These are phyloP conservation scores for Maniola jurtina DNA, from an alignment of 1,140 invertebrate genomes.

Conservation along the genomic window DNA sequence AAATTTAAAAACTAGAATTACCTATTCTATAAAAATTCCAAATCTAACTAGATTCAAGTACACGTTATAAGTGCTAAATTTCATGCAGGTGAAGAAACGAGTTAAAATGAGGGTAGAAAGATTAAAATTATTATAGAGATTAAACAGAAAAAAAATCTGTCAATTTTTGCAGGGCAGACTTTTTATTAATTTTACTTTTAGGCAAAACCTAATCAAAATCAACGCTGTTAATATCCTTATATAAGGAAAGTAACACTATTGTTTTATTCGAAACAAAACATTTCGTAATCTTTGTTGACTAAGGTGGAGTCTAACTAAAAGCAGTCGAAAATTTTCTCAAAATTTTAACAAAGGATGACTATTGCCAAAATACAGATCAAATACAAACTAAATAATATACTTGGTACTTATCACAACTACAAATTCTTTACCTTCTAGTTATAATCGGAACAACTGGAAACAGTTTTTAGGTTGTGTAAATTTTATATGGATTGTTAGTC, in stretches of 20 bases:
- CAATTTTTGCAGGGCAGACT: not conserved
- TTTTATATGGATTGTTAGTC: constrained; percentile 23
- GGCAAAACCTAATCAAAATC: too few species aligned
- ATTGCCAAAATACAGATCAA: not conserved
- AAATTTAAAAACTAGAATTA: not conserved
- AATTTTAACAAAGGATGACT: not conserved
- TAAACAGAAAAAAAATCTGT: not conserved
- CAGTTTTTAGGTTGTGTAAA: constrained; percentile 40
- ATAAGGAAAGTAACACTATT: too few species aligned
- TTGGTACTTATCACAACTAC: not conserved
- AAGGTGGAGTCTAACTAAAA: not conserved
- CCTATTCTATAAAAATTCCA: not conserved
- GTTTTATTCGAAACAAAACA: too few species aligned
- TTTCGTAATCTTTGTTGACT: too few species aligned
- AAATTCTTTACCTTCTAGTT: constrained; percentile 5
- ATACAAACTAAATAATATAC: not conserved
- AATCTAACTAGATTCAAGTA: not conserved
- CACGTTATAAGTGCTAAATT: not conserved
- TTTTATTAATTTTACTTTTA: not conserved
- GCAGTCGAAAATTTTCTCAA: too few species aligned
- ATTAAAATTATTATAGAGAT: not conserved
- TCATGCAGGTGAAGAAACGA: not conserved
- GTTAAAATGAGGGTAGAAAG: not conserved
- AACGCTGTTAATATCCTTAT: too few species aligned
- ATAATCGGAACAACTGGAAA: constrained; percentile 11